Conservation (phyloP, 2,888 invertebrate species). For the Atethmia centrago region DNA sequence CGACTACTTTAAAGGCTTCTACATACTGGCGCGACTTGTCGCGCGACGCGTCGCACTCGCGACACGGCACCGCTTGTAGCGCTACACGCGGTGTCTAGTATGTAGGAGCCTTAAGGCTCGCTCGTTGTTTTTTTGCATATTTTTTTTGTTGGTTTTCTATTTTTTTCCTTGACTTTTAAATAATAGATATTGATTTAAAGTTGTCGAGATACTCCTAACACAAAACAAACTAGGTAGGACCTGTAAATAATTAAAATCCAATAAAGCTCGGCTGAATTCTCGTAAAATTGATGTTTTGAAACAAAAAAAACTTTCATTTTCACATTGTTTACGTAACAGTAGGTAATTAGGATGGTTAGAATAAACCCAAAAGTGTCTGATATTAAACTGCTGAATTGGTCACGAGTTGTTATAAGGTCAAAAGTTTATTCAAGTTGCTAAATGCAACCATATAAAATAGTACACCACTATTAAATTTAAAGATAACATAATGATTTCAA, state of each 20-base stretch:
- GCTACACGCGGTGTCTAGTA: too few relatives aligned
- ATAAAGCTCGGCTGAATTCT: not conserved
- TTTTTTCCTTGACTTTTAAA: not conserved
- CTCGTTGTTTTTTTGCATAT: not conserved
- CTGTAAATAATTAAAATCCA: not conserved
- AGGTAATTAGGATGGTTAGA: not conserved
- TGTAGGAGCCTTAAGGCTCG: too few relatives aligned
- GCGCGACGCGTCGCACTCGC: too few relatives aligned
- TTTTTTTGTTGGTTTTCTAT: not conserved
- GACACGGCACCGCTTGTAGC: too few relatives aligned
- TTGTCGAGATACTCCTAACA: too few relatives aligned
- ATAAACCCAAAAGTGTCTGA: constrained; percentile 9
- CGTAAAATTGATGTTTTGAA: not conserved
- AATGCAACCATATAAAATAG: not conserved
- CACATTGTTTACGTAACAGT: not conserved
- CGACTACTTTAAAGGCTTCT: too few relatives aligned
- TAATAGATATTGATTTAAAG: not conserved
- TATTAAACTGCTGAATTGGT: constrained; percentile 10
- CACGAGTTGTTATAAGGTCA: constrained; percentile 36
- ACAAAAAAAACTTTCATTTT: constrained; percentile 3
- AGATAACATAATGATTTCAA: not conserved
- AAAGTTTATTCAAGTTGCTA: not conserved
- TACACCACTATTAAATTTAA: not conserved
- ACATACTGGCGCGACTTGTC: too few relatives aligned
- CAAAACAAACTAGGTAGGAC: not conserved